Base-by-base conservation (phyloP, 2,113 vertebrate genomes). In the Vicugna pacos region DNA sequence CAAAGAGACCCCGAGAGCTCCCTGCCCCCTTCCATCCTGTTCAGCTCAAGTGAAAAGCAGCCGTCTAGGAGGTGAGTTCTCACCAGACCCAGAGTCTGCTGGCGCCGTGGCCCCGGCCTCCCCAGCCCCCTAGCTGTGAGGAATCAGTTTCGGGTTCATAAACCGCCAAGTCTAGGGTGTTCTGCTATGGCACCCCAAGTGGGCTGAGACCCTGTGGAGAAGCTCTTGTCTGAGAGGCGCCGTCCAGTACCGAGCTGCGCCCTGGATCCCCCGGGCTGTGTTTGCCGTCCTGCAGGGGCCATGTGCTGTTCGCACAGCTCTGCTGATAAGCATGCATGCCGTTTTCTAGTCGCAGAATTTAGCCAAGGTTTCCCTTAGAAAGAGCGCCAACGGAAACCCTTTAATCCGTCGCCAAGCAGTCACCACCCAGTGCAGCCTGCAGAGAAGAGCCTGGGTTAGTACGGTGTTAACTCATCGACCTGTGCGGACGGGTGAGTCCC, bases 321-420 rank as follows among this genome's bases (percentile, higher is more conserved):
- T 54, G 75, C 19, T 35, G 50, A 14, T 54, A 20, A 14, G 30
- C 7, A 16, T 8, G 30, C 12, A 28, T 26, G 60, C 28, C 13
- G 60, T 13, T 62, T 62, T 77, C 1, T 24, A 4, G 24, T 14
- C 32, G 54, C 32, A 24, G 76, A 54, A 79, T 35, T 14, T 22
- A 79, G 12, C 32, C 50, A 9, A 12, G 6, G 76, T 8, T 24
- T 35, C 32, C 76, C 50, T n/a, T 79, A 54, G 75, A 54, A 79
- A 32, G 17, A 11, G 11, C 75, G 15, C 7, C 2, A 13, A 14
- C 30, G 22, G 75, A 54, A 52, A 30, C 14, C 12, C 12, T 54
- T n/a, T 24, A 0, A 0, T 15, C 11, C 54, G 19, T 54, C 19
- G 6, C 24, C 20, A 20, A 24, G 50, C 1, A 0, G 4, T 8